Base-by-base conservation (phyloP, 2,888 invertebrate genomes). In the Ligdia adustata region DNA sequence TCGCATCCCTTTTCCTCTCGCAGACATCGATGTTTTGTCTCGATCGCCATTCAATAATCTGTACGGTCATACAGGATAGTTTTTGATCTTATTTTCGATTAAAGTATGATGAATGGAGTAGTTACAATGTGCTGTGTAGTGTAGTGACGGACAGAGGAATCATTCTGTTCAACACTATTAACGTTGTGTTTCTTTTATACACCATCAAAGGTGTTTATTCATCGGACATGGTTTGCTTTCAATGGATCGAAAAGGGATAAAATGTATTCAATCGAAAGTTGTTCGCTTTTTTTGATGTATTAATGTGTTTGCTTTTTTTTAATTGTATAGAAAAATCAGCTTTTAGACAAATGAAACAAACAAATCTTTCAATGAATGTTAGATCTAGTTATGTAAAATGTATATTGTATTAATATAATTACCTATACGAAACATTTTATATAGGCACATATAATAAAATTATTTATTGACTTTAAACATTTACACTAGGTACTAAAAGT, bases 21-120 rank as follows among this genome's bases (percentile, higher is more conserved):
- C 9, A 2, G 7, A 9, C n/a, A n/a, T 22, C 2, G n/a, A 32
- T 44, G 6, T 4, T 20, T 48, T 35, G 9, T 75, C 76, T 67
- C 72, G 43, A 55, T 73, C 69, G 52, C 65, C 81, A 78, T 82
- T 81, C 78, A 80, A 71, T 72, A 71, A 72, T 72, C 66, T 66
- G 62, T 58, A 71, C 63, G 61, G 59, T 49, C 48, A 48, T 66
- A 66, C 66, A 62, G 64, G 65, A 73, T 69, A 60, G 62, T 32
- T 48, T 62, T 68, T 72, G 78, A 80, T 80, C 74, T 76, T 77
- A 78, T 79, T 75, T 76, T 69, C 70, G 75, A 80, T 81, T 77
- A 76, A 66, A 72, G 67, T 77, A 79, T 80, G 79, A 79, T 80
- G 79, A 82, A 82, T 82, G 81, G 73, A 72, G 69, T 68, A 67